A percentile compares a stretch with the other conserved stretches of the same genome.
phyloP scores from a whole-genome alignment of 2,888 invertebrate species.

The Drosophila paranaensis region DNA sequence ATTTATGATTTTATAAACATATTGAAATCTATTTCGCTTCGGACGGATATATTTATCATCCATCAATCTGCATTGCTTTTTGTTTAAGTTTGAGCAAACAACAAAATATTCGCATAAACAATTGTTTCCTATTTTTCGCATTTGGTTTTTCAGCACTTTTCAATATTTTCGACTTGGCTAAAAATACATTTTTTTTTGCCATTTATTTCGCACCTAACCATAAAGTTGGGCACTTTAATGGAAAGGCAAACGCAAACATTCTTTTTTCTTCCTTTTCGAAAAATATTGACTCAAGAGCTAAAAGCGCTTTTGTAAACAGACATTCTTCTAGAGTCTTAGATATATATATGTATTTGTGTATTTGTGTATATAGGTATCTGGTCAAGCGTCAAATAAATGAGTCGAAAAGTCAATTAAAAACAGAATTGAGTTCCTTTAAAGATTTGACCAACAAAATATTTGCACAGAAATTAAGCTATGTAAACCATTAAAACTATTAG shows the following conservation, averaged over 20 bases:
- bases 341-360: constrained; percentile 7
- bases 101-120: constrained; percentile 60
- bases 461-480: constrained; percentile 68
- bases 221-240: constrained; percentile 68
- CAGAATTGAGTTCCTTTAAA: constrained; percentile 30
- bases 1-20: constrained; percentile 4
- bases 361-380: not conserved
- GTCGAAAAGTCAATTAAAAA: constrained; percentile 60
- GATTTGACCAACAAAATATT: constrained; percentile 57
- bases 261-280: not conserved
- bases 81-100: constrained; percentile 29
- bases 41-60: constrained; percentile 34
- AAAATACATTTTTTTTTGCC: constrained; percentile 47
- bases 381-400: constrained; percentile 36
- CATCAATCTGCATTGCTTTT: constrained; percentile 24
- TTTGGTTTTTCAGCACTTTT: constrained; percentile 43
- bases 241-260: constrained; percentile 37
- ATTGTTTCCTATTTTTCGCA: constrained; percentile 58
- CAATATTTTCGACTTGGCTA: constrained; percentile 39
- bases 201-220: constrained; percentile 74
- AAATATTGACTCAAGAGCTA: constrained; percentile 69
- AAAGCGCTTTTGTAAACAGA: constrained; percentile 51
- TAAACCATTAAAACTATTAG: constrained; percentile 58
- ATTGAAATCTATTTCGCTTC: constrained; percentile 7
- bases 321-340: constrained; percentile 40